These are phyloP conservation scores for Heteractis magnifica DNA, from an alignment of 92 coral and sea anemone genomes.

Conservation along the genomic window DNA sequence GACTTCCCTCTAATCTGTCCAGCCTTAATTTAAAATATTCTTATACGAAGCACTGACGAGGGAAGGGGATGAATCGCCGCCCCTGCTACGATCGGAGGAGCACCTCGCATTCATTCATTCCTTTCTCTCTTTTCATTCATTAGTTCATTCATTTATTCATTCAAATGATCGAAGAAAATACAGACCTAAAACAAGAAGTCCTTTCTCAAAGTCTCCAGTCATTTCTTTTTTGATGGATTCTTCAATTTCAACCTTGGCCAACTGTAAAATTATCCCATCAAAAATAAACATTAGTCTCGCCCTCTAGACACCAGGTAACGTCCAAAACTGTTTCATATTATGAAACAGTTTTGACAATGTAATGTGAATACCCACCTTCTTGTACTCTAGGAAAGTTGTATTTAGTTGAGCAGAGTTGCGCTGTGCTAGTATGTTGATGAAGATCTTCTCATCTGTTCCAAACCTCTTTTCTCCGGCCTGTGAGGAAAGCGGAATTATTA, in stretches of 20 bases:
- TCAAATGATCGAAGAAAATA: neutral
- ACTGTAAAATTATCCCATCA: neutral
- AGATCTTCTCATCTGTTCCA: constrained; percentile 70
- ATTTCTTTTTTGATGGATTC: constrained; percentile 61
- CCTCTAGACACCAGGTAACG: too few species aligned
- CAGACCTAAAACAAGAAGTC: constrained; percentile 62
- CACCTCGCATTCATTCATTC: too few species aligned
- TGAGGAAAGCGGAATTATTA: neutral
- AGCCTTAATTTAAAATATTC: too few species aligned
- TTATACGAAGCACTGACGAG: too few species aligned
- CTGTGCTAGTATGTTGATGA: constrained; percentile 55
- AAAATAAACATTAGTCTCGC: neutral
- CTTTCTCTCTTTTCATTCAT: too few species aligned
- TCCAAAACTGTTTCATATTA: too few species aligned
- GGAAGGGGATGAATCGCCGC: too few species aligned
- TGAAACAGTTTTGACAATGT: too few species aligned
- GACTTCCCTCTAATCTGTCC: too few species aligned
- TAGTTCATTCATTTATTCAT: too few species aligned
- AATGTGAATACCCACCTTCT: constrained; percentile 47
- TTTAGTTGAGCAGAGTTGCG: constrained; percentile 58
- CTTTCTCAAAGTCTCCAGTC: constrained; percentile 71
- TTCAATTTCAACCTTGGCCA: constrained; percentile 57
- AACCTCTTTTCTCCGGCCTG: constrained; percentile 67
- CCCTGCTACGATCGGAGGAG: too few species aligned
- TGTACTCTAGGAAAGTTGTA: constrained; percentile 65